phyloP scores from a whole-genome alignment of 2,113 vertebrate species.

The Polypterus senegalus region DNA sequence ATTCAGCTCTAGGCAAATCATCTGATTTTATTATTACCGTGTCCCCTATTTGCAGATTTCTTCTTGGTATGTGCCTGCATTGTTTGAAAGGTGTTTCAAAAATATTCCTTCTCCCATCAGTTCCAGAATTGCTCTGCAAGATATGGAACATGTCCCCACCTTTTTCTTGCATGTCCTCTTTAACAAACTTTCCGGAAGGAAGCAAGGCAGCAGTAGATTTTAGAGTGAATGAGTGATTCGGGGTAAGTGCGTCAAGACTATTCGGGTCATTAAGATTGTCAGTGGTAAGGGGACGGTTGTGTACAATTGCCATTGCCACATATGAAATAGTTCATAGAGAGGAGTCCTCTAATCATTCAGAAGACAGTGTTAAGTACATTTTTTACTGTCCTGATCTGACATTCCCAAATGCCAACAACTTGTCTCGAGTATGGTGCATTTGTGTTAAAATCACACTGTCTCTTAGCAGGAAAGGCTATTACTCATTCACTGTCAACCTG shows the following conservation, averaged over 20 bases:
- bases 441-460: neutral
- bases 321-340: neutral
- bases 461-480: slow-evolving; percentile 10
- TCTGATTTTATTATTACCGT: too few species aligned
- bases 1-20: too few species aligned
- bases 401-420: neutral
- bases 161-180: neutral
- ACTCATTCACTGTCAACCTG: slow-evolving; percentile 10
- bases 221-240: slow-evolving; percentile 8
- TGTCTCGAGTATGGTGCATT: neutral
- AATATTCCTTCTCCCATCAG: too few species aligned
- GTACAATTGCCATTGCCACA: neutral
- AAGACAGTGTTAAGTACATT: neutral
- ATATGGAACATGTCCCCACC: too few species aligned
- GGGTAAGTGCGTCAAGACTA: slow-evolving; percentile 7
- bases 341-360: neutral
- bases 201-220: slow-evolving; percentile 6
- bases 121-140: too few species aligned
- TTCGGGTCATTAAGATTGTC: slow-evolving; percentile 5
- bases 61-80: too few species aligned
- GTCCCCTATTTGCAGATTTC: too few species aligned
- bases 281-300: neutral
- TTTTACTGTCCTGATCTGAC: neutral
- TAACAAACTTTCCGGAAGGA: neutral
- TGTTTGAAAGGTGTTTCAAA: too few species aligned